Percentiles rank a stretch among this genome's conserved stretches.
These are phyloP conservation scores for Typhlichthys eigenmanni DNA, from an alignment of 2,797 vertebrate species.

Conservation along the genomic window DNA sequence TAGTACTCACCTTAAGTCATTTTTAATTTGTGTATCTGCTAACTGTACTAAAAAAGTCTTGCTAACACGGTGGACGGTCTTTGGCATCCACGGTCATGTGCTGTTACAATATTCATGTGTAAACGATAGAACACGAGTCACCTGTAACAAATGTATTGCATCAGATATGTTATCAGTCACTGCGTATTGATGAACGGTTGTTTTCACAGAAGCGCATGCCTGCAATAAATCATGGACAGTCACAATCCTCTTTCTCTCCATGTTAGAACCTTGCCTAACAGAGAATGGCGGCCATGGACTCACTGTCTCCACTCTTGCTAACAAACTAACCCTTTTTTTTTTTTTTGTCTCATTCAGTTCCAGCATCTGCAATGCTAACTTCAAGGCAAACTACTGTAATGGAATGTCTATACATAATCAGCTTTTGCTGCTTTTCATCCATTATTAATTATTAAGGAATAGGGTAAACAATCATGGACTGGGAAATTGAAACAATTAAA, in stretches of 20 bases:
- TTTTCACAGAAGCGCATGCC: constrained; percentile 57
- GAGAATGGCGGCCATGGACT: constrained; percentile 55
- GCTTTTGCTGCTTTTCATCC: no score
- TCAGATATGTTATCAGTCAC: constrained; percentile 23
- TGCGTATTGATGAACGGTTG: constrained; percentile 18
- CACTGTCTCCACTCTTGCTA: constrained; percentile 43
- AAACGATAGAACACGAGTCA: no score
- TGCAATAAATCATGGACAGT: constrained; percentile 42
- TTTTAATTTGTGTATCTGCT: no score
- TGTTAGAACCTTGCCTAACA: constrained; percentile 58
- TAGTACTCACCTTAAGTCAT: no score
- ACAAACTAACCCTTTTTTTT: constrained; percentile 43
- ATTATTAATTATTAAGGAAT: no score
- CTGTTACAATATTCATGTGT: no score
- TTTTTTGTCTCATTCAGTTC: constrained; percentile 59
- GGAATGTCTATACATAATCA: background rate
- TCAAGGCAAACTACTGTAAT: constrained; percentile 31
- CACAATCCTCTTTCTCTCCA: constrained; percentile 40
- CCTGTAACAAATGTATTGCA: constrained; percentile 3
- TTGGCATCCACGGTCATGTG: no score
- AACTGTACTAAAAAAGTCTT: no score
- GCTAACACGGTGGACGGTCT: no score
- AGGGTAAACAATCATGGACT: no score
- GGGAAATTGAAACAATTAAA: no score
- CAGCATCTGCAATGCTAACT: constrained; percentile 56